These are phyloP conservation scores for Trissolcus basalis DNA, from an alignment of 1,140 invertebrate species.

Conservation along the genomic window DNA sequence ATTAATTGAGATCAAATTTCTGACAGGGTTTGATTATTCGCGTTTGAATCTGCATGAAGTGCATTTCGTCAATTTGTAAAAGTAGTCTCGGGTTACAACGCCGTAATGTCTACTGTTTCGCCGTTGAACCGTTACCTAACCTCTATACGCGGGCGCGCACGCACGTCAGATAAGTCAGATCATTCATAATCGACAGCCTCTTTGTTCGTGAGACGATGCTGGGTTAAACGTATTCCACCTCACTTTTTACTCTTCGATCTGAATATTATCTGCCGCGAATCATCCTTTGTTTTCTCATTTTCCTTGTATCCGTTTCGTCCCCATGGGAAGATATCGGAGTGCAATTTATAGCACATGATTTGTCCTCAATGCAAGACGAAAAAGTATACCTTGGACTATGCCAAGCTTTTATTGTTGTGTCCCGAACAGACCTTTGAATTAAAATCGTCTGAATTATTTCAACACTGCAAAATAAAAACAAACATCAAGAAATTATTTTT, in stretches of 20 bases:
- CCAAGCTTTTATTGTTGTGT: conserved; percentile 6
- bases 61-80: conserved; percentile 47
- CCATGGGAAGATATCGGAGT: conserved; percentile 23
- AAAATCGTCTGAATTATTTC: too few species aligned
- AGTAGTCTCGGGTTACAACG: conserved; percentile 59
- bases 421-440: too few species aligned
- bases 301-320: conserved; percentile 14
- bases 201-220: conserved; percentile 40
- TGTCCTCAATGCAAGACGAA: conserved; percentile 12
- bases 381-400: conserved; percentile 3
- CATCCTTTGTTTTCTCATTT: conserved; percentile 40
- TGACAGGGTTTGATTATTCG: too few species aligned
- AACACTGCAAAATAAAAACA: too few species aligned
- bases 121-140: conserved; percentile 73
- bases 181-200: conserved; percentile 49
- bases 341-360: conserved; percentile 30
- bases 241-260: conserved; percentile 21
- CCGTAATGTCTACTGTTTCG: conserved; percentile 69
- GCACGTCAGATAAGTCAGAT: conserved; percentile 40
- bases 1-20: too few species aligned
- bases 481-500: too few species aligned
- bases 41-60: conserved; percentile 23
- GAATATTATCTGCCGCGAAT: conserved; percentile 27
- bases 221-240: conserved; percentile 38
- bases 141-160: conserved; percentile 59